These are phyloP conservation scores for Pristionchus exspectatus DNA, from an alignment of 2,888 invertebrate species.

Conservation along the genomic window DNA sequence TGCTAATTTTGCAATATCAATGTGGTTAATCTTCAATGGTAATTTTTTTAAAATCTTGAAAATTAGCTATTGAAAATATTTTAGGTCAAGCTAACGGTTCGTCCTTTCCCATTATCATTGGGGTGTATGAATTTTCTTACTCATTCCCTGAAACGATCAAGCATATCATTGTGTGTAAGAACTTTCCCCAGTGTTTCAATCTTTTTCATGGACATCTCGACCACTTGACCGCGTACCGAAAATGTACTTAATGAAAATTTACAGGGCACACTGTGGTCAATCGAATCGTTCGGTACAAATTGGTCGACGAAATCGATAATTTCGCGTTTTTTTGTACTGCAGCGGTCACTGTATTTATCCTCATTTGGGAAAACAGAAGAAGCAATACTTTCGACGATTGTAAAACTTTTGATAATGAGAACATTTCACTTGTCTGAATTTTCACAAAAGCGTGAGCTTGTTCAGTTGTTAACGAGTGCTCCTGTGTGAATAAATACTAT, in stretches of 20 bases:
- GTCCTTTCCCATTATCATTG: background rate
- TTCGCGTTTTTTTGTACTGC: background rate
- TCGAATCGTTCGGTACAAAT: background rate
- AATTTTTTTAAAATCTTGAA: too few relatives aligned
- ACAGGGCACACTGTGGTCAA: background rate
- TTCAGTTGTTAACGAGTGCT: too few relatives aligned
- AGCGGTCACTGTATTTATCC: background rate
- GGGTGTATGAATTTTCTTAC: background rate
- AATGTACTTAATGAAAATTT: background rate
- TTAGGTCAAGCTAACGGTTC: background rate
- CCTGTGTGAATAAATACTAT: too few relatives aligned
- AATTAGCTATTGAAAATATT: too few relatives aligned
- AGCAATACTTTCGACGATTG: background rate
- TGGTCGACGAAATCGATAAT: background rate
- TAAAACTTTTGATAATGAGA: background rate
- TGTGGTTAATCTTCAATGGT: too few relatives aligned
- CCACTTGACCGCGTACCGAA: too few relatives aligned
- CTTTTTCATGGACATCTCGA: too few relatives aligned
- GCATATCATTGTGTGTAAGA: background rate
- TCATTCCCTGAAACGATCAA: background rate
- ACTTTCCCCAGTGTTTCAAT: background rate
- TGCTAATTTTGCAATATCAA: too few relatives aligned
- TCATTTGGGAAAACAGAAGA: background rate
- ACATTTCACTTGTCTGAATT: background rate
- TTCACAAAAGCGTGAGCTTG: too few relatives aligned